These are phyloP conservation scores for Macropodus opercularis DNA, from an alignment of 2,797 vertebrate species.

Conservation along the genomic window DNA sequence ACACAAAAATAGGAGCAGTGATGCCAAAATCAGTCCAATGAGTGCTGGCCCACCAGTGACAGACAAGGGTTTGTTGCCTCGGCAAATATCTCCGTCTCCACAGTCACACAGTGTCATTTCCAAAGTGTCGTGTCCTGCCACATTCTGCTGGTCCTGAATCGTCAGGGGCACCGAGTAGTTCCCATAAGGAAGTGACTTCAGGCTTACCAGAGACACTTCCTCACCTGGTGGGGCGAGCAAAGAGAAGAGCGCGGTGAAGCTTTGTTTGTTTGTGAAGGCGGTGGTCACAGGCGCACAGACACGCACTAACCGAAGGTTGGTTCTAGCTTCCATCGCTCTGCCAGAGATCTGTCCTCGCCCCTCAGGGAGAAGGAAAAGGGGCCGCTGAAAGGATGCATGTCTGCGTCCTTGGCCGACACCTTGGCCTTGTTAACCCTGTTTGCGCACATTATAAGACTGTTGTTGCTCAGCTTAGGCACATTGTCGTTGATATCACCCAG, in stretches of 20 bases:
- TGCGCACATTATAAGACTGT: constrained; percentile 68
- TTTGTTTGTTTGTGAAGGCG: neutral
- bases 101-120: constrained; percentile 81
- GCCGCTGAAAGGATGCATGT: constrained; percentile 70
- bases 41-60: constrained; percentile 45
- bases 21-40: constrained; percentile 64
- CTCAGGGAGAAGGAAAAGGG: constrained; percentile 81
- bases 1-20: constrained; percentile 78
- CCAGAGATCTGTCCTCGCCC: constrained; percentile 31
- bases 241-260: neutral
- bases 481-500: constrained; percentile 83
- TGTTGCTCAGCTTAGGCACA: constrained; percentile 62
- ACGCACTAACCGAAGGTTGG: constrained; percentile 71
- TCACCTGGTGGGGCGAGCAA: constrained; percentile 63
- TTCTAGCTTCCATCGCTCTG: constrained; percentile 78
- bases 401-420: constrained; percentile 67
- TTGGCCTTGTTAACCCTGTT: constrained; percentile 53
- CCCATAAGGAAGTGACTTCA: constrained; percentile 70
- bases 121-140: constrained; percentile 52
- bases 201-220: constrained; percentile 72
- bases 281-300: neutral
- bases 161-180: constrained; percentile 80
- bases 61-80: neutral
- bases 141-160: constrained; percentile 82
- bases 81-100: constrained; percentile 49